A percentile compares a stretch with the other conserved stretches of the same genome.
These are phyloP conservation scores for Paramormyrops hopkinsi DNA, from an alignment of 2,797 vertebrate genomes.

Conservation along the genomic window DNA sequence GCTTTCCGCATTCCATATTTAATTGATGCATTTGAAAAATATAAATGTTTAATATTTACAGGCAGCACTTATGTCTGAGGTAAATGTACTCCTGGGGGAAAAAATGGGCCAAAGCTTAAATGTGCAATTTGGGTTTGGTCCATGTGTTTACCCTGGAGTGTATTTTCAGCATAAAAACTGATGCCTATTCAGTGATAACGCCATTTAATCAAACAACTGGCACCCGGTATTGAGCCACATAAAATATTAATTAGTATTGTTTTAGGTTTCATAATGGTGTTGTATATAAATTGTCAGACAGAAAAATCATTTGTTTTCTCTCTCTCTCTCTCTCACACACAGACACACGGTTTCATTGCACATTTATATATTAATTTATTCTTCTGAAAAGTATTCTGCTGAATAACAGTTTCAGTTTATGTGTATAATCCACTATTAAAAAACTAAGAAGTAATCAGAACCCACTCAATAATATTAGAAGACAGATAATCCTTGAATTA, in stretches of 20 bases:
- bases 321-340: no score
- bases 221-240: neutral
- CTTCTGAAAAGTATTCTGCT: neutral
- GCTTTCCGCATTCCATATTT: neutral
- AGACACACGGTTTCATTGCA: neutral
- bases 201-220: neutral
- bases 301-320: neutral
- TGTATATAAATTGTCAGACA: neutral
- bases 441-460: neutral
- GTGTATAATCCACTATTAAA: neutral
- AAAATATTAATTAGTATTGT: neutral
- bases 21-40: neutral
- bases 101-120: neutral
- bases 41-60: neutral
- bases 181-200: neutral
- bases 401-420: neutral
- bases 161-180: neutral
- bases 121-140: neutral
- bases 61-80: neutral
- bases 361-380: neutral
- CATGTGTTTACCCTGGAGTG: neutral
- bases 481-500: neutral
- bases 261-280: neutral
- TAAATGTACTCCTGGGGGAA: neutral
- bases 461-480: neutral